phyloP scores from a whole-genome alignment of 2,113 vertebrate species.

The Leptocoma aspasia region DNA sequence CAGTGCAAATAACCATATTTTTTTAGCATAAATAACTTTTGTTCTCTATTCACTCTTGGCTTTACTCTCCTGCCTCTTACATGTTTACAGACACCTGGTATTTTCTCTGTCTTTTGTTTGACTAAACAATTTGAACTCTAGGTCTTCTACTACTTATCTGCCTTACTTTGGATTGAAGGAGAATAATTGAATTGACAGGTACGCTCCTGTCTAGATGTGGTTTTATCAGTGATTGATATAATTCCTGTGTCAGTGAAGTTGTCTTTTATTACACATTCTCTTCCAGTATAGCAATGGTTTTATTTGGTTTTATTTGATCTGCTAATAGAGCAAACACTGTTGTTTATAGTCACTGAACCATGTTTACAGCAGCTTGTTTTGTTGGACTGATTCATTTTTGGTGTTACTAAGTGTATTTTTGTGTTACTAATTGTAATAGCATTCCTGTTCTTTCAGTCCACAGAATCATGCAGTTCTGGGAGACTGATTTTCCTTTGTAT shows the following conservation, averaged over 20 bases:
- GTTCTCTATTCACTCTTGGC: background rate
- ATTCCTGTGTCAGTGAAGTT: background rate
- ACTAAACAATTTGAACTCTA: background rate
- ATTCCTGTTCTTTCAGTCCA: background rate
- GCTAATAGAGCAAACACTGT: background rate
- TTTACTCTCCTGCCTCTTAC: background rate
- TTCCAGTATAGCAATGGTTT: background rate
- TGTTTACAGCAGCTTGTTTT: background rate
- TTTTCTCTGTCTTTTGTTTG: background rate
- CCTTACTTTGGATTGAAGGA: background rate
- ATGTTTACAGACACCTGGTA: background rate
- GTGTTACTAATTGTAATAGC: background rate
- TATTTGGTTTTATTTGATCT: background rate
- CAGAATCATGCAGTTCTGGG: background rate
- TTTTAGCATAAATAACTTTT: background rate
- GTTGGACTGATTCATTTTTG: background rate
- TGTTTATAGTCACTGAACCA: background rate
- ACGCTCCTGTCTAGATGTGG: background rate
- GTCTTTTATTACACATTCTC: background rate
- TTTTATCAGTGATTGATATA: background rate
- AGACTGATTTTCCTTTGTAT: background rate
- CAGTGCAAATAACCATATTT: rapidly evolving
- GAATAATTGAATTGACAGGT: background rate
- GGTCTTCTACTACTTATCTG: background rate
- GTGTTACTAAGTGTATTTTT: background rate